Base-by-base conservation (phyloP, 1,140 invertebrate genomes). In the Spodoptera litura region DNA sequence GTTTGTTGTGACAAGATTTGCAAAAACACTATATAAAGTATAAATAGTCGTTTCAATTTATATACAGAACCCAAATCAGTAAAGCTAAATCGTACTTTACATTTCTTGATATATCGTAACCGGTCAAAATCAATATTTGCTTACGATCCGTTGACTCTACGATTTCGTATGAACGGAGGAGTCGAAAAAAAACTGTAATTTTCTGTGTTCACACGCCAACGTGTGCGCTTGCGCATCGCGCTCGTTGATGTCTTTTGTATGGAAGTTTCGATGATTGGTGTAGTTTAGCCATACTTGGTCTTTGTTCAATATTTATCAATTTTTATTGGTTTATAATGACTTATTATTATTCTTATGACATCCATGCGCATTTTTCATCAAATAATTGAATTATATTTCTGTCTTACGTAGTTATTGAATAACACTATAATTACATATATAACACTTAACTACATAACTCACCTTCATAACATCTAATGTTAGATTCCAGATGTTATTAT, bases 71-170 rank as follows among this genome's bases (percentile, higher is more conserved):
- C 35, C 27, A 1, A 13, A 56, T 12, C 6, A n/a, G 5, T 20
- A 12, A 27, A 53, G 55, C 15, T 25, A 59, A 10, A 15, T 58
- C 38, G 20, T 44, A 11, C 70, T 59, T 76, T 1, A 20, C 68
- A 15, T 10, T 61, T 78, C 72, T 64, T 73, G 25, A n/a, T n/a
- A n/a, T 59, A 13, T 51, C 44, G 4, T 12, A 59, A 66, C 58
- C 75, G 75, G 51, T 56, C 75, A 68, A 52, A 81, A 66, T 81
- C 80, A 87, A 87, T 85, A 85, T 85, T 87, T 84, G 78, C 71
- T 35, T 78, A 83, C 80, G 80, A 87, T 84, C 74, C 83, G 77
- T 87, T 87, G 80, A 81, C 73, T 84, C 81, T 84, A 83, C 55
- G 25, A 70, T 78, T 53, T 71, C 27, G 25, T 58, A 78, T n/a